phyloP scores from a whole-genome alignment of 2,797 vertebrate genomes.

The Brachyrhaphis roseni region DNA sequence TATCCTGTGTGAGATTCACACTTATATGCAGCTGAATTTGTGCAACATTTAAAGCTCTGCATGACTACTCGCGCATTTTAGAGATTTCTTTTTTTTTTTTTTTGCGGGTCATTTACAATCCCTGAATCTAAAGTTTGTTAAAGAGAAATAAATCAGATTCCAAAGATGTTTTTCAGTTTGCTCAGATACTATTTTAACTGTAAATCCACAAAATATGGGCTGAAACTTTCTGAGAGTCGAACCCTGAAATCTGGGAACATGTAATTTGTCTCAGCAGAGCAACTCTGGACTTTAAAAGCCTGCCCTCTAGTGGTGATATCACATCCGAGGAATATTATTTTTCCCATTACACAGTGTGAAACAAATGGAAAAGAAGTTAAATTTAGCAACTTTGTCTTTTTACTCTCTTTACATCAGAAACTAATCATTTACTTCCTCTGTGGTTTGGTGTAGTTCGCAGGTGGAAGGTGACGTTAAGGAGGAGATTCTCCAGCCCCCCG shows the following conservation, averaged over 20 bases:
- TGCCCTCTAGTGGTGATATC: constrained; percentile 62
- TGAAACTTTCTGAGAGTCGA: constrained; percentile 1
- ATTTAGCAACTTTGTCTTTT: constrained; percentile 37
- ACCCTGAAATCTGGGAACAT: constrained; percentile 17
- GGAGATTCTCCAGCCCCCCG: constrained; percentile 96
- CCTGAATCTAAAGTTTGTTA: not conserved
- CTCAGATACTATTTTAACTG: not conserved
- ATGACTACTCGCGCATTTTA: not conserved
- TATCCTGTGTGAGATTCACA: constrained; percentile 41
- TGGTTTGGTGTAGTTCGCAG: constrained; percentile 82
- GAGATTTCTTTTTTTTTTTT: not conserved
- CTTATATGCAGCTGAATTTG: constrained; percentile 12
- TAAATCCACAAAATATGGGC: constrained; percentile 19
- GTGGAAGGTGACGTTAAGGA: constrained; percentile 94
- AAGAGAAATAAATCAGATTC: constrained; percentile 1
- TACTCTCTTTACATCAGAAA: constrained; percentile 1
- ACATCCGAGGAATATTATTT: not conserved
- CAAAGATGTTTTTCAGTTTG: constrained; percentile 20
- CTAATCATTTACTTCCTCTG: not conserved
- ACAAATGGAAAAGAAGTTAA: not conserved
- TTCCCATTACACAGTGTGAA: not conserved
- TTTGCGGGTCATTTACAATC: not conserved
- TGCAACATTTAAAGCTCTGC: not conserved
- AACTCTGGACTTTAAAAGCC: not conserved
- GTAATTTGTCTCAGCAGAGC: not conserved